Conservation (phyloP, 2,888 invertebrate genomes). For the Lasioglossum leucozonium region DNA sequence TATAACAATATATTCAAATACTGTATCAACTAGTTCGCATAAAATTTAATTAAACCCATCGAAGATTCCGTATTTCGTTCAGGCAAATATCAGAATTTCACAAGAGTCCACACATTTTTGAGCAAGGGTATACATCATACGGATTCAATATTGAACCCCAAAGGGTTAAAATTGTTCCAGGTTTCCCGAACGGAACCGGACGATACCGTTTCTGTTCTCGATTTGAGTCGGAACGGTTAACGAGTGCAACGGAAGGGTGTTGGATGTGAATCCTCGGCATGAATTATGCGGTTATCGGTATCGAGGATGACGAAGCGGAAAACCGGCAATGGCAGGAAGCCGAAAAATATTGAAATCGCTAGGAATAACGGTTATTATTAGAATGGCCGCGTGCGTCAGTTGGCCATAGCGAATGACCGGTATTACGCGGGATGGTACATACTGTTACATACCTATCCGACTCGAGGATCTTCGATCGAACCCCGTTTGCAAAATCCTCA, state of each 20-base stretch:
- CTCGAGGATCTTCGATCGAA: background rate
- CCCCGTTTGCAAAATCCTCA: too few relatives aligned
- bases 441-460: background rate
- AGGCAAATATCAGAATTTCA: too few relatives aligned
- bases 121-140: too few relatives aligned
- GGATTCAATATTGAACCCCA: too few relatives aligned
- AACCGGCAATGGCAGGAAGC: constrained; percentile 60
- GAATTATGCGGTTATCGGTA: constrained; percentile 54
- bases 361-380: constrained; percentile 25
- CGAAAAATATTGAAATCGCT: constrained; percentile 54
- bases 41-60: too few relatives aligned
- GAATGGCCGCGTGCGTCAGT: background rate
- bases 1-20: too few relatives aligned
- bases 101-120: too few relatives aligned
- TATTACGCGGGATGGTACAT: background rate
- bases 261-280: constrained; percentile 11
- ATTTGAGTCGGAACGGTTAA: constrained; percentile 44
- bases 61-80: too few relatives aligned
- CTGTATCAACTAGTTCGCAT: too few relatives aligned
- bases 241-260: constrained; percentile 22
- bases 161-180: background rate
- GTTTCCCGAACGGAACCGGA: constrained; percentile 47
- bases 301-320: constrained; percentile 55
- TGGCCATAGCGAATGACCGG: background rate
- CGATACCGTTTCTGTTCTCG: constrained; percentile 47